Conservation (phyloP, 2,888 invertebrate species). For the Latrodectus hesperus region DNA sequence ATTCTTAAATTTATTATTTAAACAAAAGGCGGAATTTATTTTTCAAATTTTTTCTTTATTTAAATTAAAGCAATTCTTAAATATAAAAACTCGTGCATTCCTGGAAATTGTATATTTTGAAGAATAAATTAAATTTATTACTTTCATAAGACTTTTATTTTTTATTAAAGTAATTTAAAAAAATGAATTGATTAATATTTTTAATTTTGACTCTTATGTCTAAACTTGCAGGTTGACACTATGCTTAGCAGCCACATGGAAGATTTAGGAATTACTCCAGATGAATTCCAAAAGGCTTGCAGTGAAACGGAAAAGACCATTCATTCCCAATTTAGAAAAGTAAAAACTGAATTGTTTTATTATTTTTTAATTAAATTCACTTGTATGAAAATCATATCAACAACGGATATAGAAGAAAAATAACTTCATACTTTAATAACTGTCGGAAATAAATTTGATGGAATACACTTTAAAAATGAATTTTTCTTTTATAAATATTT, state of each 20-base stretch:
- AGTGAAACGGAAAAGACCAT: constrained; percentile 74
- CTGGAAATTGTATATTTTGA: constrained; percentile 28
- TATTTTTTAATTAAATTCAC: too few species aligned
- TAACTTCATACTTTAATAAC: too few species aligned
- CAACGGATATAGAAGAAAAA: too few species aligned
- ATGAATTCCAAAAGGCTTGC: constrained; percentile 90
- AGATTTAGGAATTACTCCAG: constrained; percentile 89
- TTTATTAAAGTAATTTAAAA: background rate
- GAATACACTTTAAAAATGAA: too few species aligned
- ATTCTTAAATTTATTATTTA: background rate
- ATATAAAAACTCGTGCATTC: too few species aligned
- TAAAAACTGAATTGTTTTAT: constrained; percentile 71
- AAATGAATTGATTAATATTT: background rate
- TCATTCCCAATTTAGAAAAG: constrained; percentile 79
- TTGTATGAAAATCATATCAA: too few species aligned
- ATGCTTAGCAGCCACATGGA: constrained; percentile 94
- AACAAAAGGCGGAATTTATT: background rate
- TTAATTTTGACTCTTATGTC: background rate
- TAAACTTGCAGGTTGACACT: constrained; percentile 83
- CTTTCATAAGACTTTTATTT: background rate
- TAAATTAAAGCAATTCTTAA: too few species aligned
- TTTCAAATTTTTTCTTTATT: background rate
- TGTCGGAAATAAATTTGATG: too few species aligned
- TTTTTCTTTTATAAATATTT: too few species aligned
- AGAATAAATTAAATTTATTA: constrained; percentile 20